A percentile compares a stretch with the other conserved stretches of the same genome.
Evolutionary conservation across 2,797 vertebrate genomes (phyloP).

Genomic region (Pangasius larnaudii): DNA sequence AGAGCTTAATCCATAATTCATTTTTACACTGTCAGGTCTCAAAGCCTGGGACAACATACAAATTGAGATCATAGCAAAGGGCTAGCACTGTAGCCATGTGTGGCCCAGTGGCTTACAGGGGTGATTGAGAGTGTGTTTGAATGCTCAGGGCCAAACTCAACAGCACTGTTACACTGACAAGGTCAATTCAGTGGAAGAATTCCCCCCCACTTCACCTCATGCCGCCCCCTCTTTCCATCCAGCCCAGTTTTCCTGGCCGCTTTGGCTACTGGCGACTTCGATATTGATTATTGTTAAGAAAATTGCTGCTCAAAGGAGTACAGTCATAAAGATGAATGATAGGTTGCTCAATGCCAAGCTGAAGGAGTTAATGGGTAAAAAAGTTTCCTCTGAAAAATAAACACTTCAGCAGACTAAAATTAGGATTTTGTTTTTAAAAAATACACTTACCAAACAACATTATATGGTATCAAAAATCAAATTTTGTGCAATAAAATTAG

Average conservation of each 20-base stretch:
- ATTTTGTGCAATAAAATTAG: constrained; percentile 6
- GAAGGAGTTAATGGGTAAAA: constrained; percentile 61
- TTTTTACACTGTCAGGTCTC: constrained; percentile 73
- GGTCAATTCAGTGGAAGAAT: constrained; percentile 78
- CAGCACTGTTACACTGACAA: constrained; percentile 84
- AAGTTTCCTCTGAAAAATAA: not conserved
- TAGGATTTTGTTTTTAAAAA: not conserved
- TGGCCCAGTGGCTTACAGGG: constrained; percentile 77
- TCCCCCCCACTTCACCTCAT: constrained; percentile 48
- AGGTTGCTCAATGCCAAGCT: constrained; percentile 71
- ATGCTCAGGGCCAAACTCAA: constrained; percentile 85
- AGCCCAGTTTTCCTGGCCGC: constrained; percentile 70
- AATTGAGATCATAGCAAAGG: constrained; percentile 83
- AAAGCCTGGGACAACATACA: constrained; percentile 75
- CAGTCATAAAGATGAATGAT: constrained; percentile 80
- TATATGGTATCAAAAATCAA: not conserved
- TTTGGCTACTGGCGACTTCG: constrained; percentile 76
- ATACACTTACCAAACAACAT: constrained; percentile 10
- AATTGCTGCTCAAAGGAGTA: constrained; percentile 77
- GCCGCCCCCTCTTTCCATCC: constrained; percentile 59
- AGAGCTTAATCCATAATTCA: constrained; percentile 75
- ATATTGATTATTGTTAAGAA: constrained; percentile 81
- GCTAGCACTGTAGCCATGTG: constrained; percentile 79
- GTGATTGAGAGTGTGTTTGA: constrained; percentile 84
- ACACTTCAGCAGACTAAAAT: not conserved